Percentiles rank a stretch among this genome's conserved stretches.
Conservation (phyloP, 1,140 invertebrate species). For the Mya arenaria region DNA sequence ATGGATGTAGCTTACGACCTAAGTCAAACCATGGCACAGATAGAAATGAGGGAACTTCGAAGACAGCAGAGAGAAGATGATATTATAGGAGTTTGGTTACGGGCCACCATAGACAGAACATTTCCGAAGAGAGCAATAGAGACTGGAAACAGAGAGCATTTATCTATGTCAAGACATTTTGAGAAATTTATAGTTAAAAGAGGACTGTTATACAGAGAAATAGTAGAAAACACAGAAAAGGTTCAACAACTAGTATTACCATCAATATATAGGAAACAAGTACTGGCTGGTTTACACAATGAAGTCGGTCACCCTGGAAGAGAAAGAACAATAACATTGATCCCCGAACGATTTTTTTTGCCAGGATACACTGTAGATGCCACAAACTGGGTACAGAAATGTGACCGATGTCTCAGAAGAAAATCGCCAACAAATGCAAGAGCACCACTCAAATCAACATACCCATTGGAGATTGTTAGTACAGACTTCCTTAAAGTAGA, state of each 20-base stretch:
- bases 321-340: neutral
- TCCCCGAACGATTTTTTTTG: constrained; percentile 2
- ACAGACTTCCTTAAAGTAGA: constrained; percentile 18
- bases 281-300: neutral
- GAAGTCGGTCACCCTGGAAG: constrained; percentile 11
- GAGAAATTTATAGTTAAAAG: constrained; percentile 5
- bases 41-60: neutral
- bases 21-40: neutral
- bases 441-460: neutral
- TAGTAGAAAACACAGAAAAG: neutral
- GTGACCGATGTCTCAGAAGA: neutral
- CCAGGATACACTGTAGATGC: constrained; percentile 8
- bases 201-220: constrained; percentile 17
- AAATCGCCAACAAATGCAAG: neutral
- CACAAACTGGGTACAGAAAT: neutral
- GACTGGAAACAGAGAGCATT: neutral
- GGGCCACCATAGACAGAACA: neutral
- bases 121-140: neutral
- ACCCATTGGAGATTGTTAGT: constrained; percentile 27
- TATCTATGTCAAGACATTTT: neutral
- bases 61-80: neutral
- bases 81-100: neutral
- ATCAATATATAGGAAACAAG: neutral
- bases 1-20: neutral
- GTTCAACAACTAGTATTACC: constrained; percentile 11